Percentiles rank a stretch among this genome's conserved stretches.
These are phyloP conservation scores for Ifrita kowaldi DNA, from an alignment of 2,113 vertebrate species.

Conservation along the genomic window DNA sequence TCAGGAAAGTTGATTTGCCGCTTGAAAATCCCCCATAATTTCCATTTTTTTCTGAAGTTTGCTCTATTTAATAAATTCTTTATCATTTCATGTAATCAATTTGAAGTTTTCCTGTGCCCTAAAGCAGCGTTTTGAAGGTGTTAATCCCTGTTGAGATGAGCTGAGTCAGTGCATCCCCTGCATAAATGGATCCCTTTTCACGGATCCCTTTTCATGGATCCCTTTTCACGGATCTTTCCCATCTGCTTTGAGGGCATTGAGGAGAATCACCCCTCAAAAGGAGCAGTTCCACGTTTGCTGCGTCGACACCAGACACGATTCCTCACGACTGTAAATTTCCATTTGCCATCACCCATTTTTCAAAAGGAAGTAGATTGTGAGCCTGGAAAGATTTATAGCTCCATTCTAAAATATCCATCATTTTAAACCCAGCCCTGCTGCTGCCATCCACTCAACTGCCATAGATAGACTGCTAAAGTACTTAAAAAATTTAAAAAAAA, in stretches of 20 bases:
- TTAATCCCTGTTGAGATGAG: background rate
- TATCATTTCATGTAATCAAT: background rate
- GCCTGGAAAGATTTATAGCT: constrained; percentile 43
- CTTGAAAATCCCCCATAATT: rapidly evolving
- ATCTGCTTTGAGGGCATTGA: background rate
- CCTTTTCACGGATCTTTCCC: background rate
- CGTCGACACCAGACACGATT: background rate
- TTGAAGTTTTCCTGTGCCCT: no score
- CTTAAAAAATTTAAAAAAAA: background rate
- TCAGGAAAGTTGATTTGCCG: background rate
- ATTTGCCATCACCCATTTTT: background rate
- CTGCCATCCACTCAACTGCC: constrained; percentile 3
- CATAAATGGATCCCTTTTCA: background rate
- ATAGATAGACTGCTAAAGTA: constrained; percentile 57
- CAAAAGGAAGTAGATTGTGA: constrained; percentile 17
- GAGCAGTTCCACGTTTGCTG: background rate
- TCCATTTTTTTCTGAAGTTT: background rate
- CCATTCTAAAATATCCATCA: constrained; percentile 53
- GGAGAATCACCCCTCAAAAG: background rate
- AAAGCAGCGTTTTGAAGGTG: background rate
- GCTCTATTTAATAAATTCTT: background rate
- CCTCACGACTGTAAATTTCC: background rate
- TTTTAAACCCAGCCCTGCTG: background rate
- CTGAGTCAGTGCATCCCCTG: background rate
- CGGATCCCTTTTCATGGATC: background rate